Base-by-base conservation (phyloP, 2,113 vertebrate species). In the Larimichthys crocea region DNA sequence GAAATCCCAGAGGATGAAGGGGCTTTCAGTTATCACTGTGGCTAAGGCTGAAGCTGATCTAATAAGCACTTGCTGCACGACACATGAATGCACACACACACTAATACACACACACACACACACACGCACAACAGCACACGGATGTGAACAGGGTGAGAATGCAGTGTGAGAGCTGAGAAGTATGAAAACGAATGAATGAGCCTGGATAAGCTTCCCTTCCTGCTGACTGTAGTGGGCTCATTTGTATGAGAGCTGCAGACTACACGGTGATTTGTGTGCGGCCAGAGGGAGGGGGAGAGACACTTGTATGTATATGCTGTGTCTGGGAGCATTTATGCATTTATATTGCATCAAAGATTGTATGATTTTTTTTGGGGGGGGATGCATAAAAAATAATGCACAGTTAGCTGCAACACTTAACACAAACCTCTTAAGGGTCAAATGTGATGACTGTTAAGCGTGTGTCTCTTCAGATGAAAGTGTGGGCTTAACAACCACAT, bases 131-230 rank as follows among this genome's bases (percentile, higher is more conserved):
- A 66, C 14, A 60, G 50, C 65, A 69, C 53, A 49, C 31, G 53
- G 29, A 76, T 70, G 71, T 40, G 61, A 65, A 71, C 20, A 76
- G 75, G 80, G 68, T 79, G 77, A 90, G 76, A 80, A 74, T 66
- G 49, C 76, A 63, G 76, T 53, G 75, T 53, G 31, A 83, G 61
- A 78, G 80, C 53, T 70, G 10, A 15, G 69, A 62, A 75, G 72
- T 59, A 79, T 82, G 68, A 86, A 74, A 86, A 57, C 3, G 20
- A 88, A 69, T 85, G 79, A 85, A 89, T 61, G 81, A 87, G 70
- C 62, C 71, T 46, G 65, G 75, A 57, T 57, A 83, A 86, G 81
- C 77, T 49, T 75, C 53, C 22, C 26, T 84, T 65, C 73, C 77
- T 75, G 72, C 79, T 81, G 82, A 78, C 53, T 68, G 53, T 31